Evolutionary conservation across 2,888 invertebrate species (phyloP), one percentile per base, ranked within the genome.

Genomic region (Aromia moschata): DNA sequence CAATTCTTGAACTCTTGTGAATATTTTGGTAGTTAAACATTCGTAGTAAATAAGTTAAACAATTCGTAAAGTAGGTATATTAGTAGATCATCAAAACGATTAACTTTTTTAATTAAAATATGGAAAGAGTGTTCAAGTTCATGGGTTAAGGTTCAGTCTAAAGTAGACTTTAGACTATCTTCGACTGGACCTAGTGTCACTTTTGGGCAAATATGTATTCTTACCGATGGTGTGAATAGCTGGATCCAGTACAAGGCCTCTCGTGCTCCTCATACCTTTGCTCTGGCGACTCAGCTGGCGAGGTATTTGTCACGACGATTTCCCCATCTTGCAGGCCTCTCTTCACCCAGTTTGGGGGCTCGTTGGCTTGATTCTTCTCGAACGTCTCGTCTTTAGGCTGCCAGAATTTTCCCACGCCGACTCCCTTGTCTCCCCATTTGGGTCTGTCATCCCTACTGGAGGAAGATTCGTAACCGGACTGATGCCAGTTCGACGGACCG

Each of bases 391-490:
- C 76, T 67, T 79, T 75, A 4, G 87, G 86, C 68, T 88, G 88
- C 89, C 89, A 90, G 30, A 89, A 84, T 55, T 87, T 85, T 10
- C 87, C 88, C 1, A 87, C 86, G 40, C 87, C 87, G 20, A 88
- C 86, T 1, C 87, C 88, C 57, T 87, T 84, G 77, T 90, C 91
- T 7, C 89, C 89, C 92, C 92, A 92, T 65, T 89, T 87, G 0
- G 86, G 86, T 1, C 91, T 83, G 20, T 89, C 89, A 62, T 88
- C 86, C 58, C 85, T 84, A 10, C 77, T 76, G 2, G 77, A 76
- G 3, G 78, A 79, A 18, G 79, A 79, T 64, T 80, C 80, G 58
- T 79, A 79, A 9, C 78, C 77, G 17, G 73, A 62, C 38, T 69
- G 66, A 20, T 70, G 65, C 70, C 73, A 74, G 12, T 56, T 62